Base-by-base conservation (phyloP, 2,113 vertebrate species). In the Propithecus coquereli region DNA sequence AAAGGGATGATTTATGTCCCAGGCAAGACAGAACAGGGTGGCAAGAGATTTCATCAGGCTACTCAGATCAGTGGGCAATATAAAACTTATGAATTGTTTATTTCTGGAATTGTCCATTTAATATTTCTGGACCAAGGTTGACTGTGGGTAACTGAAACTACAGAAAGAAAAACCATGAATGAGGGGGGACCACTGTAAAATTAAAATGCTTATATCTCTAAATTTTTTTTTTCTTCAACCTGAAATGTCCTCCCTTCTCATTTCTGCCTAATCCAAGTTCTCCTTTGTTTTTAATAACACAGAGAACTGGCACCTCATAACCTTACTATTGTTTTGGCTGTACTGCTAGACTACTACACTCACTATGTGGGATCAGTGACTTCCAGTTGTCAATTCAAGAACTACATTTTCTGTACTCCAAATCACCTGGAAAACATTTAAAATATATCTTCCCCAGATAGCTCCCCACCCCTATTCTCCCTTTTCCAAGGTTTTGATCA, bases 401-500 rank as follows among this genome's bases (percentile, higher is more conserved):
- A 34, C 50, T 54, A 47, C 10, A 57, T 47, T 61, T 14, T 76
- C 40, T 68, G 1, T 47, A 70, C 57, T 20, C 23, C 7, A 96
- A 34, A 82, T 37, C 52, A 74, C 70, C 50, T 76, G 27, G 52
- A 91, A 84, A 91, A 70, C 23, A 76, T 13, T 82, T 65, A 93
- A 85, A 90, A 80, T 47, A 83, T 8, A 61, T n/a, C 40, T 92
- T 92, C 32, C 66, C 40, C 25, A 73, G 66, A 61, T 43, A 66
- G 12, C 27, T 90, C 30, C 43, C 40, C 13, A 37, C 1, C 30
- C 12, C 8, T 57, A 43, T 57, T 93, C 25, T 93, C n/a, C 40
- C 18, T 86, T 12, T 86, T 94, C 22, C 57, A 92, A 90, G 54
- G 90, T 73, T 95, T 63, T 94, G 40, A 82, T 47, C 61, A 89